phyloP scores from a whole-genome alignment of 2,888 invertebrate genomes.

The Trimorus sp. region DNA sequence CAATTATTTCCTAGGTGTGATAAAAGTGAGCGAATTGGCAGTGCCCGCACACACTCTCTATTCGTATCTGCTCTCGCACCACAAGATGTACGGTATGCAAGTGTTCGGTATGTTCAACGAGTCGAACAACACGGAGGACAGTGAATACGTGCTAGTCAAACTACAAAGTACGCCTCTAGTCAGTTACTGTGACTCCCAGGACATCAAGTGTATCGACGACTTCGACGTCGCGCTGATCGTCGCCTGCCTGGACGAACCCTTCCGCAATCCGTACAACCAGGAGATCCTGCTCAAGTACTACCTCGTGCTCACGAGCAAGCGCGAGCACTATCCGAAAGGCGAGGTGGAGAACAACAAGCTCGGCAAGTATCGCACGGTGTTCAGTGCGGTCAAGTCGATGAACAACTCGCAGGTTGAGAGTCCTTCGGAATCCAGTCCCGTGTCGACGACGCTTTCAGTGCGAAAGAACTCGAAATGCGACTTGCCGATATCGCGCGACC shows the following conservation, averaged over 20 bases:
- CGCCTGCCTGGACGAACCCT: slow-evolving; percentile 83
- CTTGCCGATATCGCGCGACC: slow-evolving; percentile 31
- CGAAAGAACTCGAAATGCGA: slow-evolving; percentile 67
- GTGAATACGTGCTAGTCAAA: slow-evolving; percentile 86
- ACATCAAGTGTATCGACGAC: slow-evolving; percentile 85
- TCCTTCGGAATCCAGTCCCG: slow-evolving; percentile 72
- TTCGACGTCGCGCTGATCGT: slow-evolving; percentile 87
- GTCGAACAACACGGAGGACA: slow-evolving; percentile 82
- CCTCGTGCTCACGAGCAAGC: slow-evolving; percentile 78
- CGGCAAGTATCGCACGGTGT: slow-evolving; percentile 86
- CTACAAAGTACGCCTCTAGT: slow-evolving; percentile 84
- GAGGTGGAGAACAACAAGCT: slow-evolving; percentile 84
- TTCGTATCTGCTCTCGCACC: slow-evolving; percentile 87
- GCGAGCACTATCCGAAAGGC: slow-evolving; percentile 85
- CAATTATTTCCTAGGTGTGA: slow-evolving; percentile 82
- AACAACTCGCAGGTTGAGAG: slow-evolving; percentile 73
- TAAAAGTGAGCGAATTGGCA: slow-evolving; percentile 84
- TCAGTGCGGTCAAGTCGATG: slow-evolving; percentile 77
- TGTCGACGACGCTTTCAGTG: slow-evolving; percentile 64
- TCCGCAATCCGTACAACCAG: slow-evolving; percentile 67
- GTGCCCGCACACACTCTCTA: slow-evolving; percentile 86
- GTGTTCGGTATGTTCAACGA: slow-evolving; percentile 85
- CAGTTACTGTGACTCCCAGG: slow-evolving; percentile 84
- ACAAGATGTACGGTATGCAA: slow-evolving; percentile 86
- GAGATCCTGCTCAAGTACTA: slow-evolving; percentile 80